Base-by-base conservation (phyloP, 2,888 invertebrate species). In the Pyrgus malvae region DNA sequence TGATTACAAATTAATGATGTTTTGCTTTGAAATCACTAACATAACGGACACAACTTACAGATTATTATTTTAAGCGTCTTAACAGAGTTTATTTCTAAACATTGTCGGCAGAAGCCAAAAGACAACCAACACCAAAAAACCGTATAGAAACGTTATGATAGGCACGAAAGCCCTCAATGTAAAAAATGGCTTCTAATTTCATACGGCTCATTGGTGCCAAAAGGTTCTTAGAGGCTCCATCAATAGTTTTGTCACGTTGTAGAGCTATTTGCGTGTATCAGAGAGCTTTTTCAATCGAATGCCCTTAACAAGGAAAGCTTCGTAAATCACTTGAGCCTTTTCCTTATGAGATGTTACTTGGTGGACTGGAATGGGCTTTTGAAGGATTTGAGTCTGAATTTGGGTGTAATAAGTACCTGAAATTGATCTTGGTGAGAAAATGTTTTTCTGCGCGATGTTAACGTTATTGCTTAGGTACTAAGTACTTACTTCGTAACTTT, bases 281-380 rank as follows among this genome's bases (percentile, higher is more conserved):
- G 55, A 45, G 44, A 55, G 45, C 45, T 48, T 75, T 70, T 80
- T 76, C 75, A 75, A 81, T 76, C 70, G 72, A 64, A 76, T 69
- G 65, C 67, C 67, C 50, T 49, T 67, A 72, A 81, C 79, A 80
- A 81, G 76, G 68, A 75, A 72, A 71, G 72, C 70, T 74, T 74
- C 75, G 82, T 80, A 82, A 82, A 84, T 80, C 80, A 78, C 70
- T 67, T 63, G 64, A 73, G 70, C 72, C 72, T 74, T 46, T 21
- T 25, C 74, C 76, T 74, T 71, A 68, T 68, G 70, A 77, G 75
- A 76, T 69, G 71, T 72, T 72, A 67, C 70, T 74, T 69, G 55
- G 63, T 51, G 63, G 70, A 74, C 72, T 76, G 75, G 75, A 82
- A 81, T 16, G 16, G 11, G 29, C 8, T n/a, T 42, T 16, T 46